These are phyloP conservation scores for Pionites leucogaster DNA, from an alignment of 2,113 vertebrate genomes.

Conservation along the genomic window DNA sequence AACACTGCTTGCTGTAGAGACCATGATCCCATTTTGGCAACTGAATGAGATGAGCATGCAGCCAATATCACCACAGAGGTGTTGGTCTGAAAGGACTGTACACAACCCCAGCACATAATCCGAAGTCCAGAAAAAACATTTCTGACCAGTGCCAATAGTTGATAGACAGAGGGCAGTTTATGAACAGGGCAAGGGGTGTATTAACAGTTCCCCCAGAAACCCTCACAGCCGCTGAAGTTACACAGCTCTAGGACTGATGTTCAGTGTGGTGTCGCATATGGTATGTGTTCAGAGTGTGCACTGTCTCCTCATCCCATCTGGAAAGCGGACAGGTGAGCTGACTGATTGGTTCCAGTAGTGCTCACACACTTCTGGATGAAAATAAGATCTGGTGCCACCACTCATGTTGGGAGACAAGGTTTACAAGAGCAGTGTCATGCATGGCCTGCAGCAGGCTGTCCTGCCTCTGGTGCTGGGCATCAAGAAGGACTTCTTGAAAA, in stretches of 20 bases:
- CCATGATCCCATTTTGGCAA: neutral
- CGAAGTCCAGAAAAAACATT: neutral
- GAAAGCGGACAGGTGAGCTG: neutral
- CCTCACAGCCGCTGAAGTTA: neutral
- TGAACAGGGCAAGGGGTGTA: neutral
- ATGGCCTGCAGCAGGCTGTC: neutral
- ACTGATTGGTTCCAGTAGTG: neutral
- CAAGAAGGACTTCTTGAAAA: neutral
- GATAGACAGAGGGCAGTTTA: neutral
- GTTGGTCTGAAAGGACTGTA: neutral
- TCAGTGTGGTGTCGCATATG: neutral
- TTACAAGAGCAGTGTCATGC: neutral
- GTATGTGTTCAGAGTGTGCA: neutral
- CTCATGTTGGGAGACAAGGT: neutral
- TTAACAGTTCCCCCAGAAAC: neutral
- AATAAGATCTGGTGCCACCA: neutral
- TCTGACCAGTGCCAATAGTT: neutral
- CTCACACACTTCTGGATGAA: neutral
- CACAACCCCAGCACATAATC: neutral
- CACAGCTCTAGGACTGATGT: neutral
- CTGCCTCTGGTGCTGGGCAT: neutral
- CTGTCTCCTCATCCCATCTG: neutral
- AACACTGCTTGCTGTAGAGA: neutral
- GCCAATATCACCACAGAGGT: neutral
- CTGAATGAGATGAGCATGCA: neutral